Conservation (phyloP, 2,888 invertebrate species). For the Philopedon plagiatum region DNA sequence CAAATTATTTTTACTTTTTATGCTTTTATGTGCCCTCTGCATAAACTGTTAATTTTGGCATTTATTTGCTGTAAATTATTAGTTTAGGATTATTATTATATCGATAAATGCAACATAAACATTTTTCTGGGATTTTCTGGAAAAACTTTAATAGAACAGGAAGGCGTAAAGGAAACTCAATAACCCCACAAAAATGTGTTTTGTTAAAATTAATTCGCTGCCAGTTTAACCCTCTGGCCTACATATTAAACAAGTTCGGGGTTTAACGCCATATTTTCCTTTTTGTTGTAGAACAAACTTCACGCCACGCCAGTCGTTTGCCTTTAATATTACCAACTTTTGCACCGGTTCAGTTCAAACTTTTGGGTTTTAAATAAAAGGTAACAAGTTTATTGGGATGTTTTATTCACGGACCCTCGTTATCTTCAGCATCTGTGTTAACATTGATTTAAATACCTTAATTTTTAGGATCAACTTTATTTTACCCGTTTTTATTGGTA, state of each 20-base stretch:
- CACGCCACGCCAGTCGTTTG: conserved; percentile 24
- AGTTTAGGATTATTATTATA: background rate
- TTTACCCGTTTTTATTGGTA: background rate
- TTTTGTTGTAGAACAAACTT: conserved; percentile 33
- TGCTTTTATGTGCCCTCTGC: no score
- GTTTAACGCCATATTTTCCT: conserved; percentile 20
- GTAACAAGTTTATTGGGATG: conserved; percentile 32
- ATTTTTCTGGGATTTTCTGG: background rate
- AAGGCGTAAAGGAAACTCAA: background rate
- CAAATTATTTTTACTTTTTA: no score
- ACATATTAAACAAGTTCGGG: conserved; percentile 19
- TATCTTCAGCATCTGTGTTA: conserved; percentile 20
- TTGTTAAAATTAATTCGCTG: conserved; percentile 27
- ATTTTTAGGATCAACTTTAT: conserved; percentile 3
- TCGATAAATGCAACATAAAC: background rate
- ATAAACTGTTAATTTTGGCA: no score
- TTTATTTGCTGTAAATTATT: no score
- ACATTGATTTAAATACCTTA: conserved; percentile 21
- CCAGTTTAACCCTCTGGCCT: conserved; percentile 27
- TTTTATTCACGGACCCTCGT: conserved; percentile 12
- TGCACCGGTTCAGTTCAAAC: conserved; percentile 30
- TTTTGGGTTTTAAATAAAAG: conserved; percentile 35
- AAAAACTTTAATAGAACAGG: conserved; percentile 13
- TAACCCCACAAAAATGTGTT: conserved; percentile 20
- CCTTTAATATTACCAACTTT: conserved; percentile 34